A percentile compares a stretch with the other conserved stretches of the same genome.
These are phyloP conservation scores for Lutjanus argentimaculatus DNA, from an alignment of 2,797 vertebrate species.

Conservation along the genomic window DNA sequence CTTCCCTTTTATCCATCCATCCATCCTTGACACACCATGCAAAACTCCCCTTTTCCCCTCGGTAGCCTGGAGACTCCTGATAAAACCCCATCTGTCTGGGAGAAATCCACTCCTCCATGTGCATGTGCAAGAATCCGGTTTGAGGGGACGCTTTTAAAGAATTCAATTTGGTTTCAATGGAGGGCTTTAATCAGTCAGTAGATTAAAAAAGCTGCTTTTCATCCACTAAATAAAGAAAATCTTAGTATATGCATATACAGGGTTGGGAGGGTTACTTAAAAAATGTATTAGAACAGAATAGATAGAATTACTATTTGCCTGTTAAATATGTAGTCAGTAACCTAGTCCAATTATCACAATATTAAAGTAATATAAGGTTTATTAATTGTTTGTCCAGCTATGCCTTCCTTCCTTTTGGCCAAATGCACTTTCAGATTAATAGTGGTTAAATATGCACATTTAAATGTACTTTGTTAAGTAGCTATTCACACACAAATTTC, in stretches of 20 bases:
- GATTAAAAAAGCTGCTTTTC: slow-evolving; percentile 20
- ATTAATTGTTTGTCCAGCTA: too few species aligned
- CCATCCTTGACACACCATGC: slow-evolving; percentile 46
- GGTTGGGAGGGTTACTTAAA: too few species aligned
- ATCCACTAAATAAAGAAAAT: background rate
- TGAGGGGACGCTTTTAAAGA: slow-evolving; percentile 25
- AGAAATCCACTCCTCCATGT: slow-evolving; percentile 39
- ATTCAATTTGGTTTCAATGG: slow-evolving; percentile 46
- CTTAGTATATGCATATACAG: background rate
- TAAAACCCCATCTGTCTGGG: slow-evolving; percentile 62
- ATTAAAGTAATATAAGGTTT: too few species aligned
- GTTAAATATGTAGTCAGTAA: too few species aligned
- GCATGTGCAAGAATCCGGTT: slow-evolving; percentile 17
- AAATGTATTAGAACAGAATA: too few species aligned
- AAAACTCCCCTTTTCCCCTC: slow-evolving; percentile 30
- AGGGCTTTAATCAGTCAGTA: slow-evolving; percentile 17
- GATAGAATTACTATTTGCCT: too few species aligned
- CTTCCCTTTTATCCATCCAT: slow-evolving; percentile 49
- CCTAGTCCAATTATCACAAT: too few species aligned
- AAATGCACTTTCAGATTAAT: too few species aligned
- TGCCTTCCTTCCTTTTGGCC: too few species aligned
- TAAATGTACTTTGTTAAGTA: too few species aligned
- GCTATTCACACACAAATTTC: too few species aligned
- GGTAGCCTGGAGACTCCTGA: slow-evolving; percentile 68
- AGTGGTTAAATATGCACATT: too few species aligned